phyloP scores from a whole-genome alignment of 2,113 vertebrate species.

The Hypomesus transpacificus region DNA sequence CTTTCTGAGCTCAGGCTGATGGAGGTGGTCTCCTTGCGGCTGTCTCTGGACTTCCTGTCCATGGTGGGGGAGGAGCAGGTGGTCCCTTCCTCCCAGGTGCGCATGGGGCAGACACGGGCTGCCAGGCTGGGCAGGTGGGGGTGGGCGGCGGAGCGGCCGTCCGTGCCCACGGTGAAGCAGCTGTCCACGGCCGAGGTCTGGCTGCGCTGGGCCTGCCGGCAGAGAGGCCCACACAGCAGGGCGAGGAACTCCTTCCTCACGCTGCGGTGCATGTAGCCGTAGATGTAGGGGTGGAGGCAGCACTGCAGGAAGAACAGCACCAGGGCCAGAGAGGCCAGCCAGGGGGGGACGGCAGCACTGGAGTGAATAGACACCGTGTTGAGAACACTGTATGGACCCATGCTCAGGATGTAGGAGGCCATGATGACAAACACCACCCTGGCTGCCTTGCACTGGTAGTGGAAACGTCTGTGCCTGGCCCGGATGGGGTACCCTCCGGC shows the following conservation, averaged over 20 bases:
- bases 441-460: conserved; percentile 85
- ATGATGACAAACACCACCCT: conserved; percentile 85
- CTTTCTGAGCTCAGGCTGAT: conserved; percentile 73
- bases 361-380: conserved; percentile 72
- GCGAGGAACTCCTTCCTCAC: conserved; percentile 77
- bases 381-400: conserved; percentile 83
- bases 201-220: conserved; percentile 59
- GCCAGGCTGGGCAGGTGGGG: conserved; percentile 67
- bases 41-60: conserved; percentile 71
- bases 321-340: conserved; percentile 78
- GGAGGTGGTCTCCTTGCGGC: conserved; percentile 73
- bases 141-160: conserved; percentile 62
- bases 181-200: conserved; percentile 71
- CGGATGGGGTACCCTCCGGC: conserved; percentile 59
- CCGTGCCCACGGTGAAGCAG: conserved; percentile 71
- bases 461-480: conserved; percentile 71
- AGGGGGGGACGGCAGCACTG: conserved; percentile 70
- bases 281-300: conserved; percentile 85
- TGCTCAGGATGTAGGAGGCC: conserved; percentile 82
- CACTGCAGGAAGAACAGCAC: conserved; percentile 87
- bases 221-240: conserved; percentile 75
- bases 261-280: conserved; percentile 86
- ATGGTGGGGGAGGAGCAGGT: conserved; percentile 68
- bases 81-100: conserved; percentile 75
- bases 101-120: conserved; percentile 64